phyloP scores from a whole-genome alignment of 2,113 vertebrate genomes.

The Trematocara variabile region DNA sequence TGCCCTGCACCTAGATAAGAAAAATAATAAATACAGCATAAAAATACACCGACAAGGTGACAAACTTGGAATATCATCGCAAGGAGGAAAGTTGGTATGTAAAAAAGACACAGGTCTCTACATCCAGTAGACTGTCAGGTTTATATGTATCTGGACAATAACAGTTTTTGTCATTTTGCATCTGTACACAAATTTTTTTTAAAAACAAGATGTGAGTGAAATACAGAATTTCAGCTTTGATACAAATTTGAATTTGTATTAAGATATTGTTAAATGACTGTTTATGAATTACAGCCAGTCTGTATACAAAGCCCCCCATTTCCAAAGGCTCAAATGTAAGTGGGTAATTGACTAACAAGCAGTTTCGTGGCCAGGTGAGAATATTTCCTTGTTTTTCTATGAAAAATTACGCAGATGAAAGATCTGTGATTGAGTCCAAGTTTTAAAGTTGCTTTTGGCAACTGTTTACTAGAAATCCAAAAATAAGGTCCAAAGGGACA shows the following conservation, averaged over 20 bases:
- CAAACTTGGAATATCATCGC: conserved; percentile 41
- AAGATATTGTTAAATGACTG: background rate
- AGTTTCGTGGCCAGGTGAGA: background rate
- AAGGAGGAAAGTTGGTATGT: background rate
- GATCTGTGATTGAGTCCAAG: background rate
- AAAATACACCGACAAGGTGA: conserved; percentile 62
- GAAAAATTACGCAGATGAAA: background rate
- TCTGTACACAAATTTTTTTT: background rate
- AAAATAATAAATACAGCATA: conserved; percentile 54
- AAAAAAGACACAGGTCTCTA: background rate
- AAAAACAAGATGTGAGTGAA: background rate
- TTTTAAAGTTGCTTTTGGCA: background rate
- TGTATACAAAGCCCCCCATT: background rate
- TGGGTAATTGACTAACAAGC: background rate
- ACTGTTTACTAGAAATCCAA: background rate
- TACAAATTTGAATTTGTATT: background rate
- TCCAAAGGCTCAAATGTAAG: background rate
- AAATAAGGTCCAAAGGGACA: background rate
- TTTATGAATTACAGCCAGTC: background rate
- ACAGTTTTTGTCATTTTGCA: background rate
- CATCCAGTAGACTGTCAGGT: background rate
- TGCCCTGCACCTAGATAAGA: conserved; percentile 70
- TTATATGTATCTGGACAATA: background rate
- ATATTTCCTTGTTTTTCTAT: background rate
- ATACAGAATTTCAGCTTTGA: background rate